Conservation (phyloP, 53 echinoderm and acorn worm species). For the Henricia sp. region DNA sequence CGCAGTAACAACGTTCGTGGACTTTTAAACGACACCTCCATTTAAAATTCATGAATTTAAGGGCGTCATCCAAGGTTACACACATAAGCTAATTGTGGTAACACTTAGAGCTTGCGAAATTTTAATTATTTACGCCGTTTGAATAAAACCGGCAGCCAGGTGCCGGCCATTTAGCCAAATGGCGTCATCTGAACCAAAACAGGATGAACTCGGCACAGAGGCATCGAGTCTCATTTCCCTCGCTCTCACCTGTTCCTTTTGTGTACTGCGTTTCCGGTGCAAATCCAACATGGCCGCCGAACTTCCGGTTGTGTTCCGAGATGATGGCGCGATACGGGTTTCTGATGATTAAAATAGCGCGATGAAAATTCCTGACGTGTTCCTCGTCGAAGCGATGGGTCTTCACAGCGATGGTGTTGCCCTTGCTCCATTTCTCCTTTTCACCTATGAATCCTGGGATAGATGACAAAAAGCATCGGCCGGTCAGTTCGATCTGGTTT, state of each 20-base stretch:
- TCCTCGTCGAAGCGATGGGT: conserved; percentile 95
- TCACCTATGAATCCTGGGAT: conserved; percentile 85
- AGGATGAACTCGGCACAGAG: too few relatives aligned
- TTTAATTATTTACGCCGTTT: too few relatives aligned
- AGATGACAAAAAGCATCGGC: background rate
- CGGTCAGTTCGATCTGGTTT: too few relatives aligned
- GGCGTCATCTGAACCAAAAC: too few relatives aligned
- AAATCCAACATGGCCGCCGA: conserved; percentile 92
- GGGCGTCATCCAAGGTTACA: too few relatives aligned
- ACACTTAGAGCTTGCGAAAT: too few relatives aligned
- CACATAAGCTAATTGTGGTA: too few relatives aligned
- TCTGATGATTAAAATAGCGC: conserved; percentile 79
- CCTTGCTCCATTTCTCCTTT: conserved; percentile 82
- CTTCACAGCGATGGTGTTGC: conserved; percentile 86
- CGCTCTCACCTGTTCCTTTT: conserved; percentile 82
- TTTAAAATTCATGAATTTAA: too few relatives aligned
- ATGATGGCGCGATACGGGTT: conserved; percentile 95
- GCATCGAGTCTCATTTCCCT: background rate
- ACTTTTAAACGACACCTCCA: too few relatives aligned
- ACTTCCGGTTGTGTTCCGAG: conserved; percentile 95
- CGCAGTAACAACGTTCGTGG: too few relatives aligned
- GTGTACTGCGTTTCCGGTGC: conserved; percentile 88
- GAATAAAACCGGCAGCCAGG: too few relatives aligned
- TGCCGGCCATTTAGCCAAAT: too few relatives aligned
- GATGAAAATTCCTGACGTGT: conserved; percentile 72